A percentile compares a stretch with the other conserved stretches of the same genome.
Evolutionary conservation across 2,113 vertebrate genomes (phyloP).

Genomic region (Oreocharis arfaki): DNA sequence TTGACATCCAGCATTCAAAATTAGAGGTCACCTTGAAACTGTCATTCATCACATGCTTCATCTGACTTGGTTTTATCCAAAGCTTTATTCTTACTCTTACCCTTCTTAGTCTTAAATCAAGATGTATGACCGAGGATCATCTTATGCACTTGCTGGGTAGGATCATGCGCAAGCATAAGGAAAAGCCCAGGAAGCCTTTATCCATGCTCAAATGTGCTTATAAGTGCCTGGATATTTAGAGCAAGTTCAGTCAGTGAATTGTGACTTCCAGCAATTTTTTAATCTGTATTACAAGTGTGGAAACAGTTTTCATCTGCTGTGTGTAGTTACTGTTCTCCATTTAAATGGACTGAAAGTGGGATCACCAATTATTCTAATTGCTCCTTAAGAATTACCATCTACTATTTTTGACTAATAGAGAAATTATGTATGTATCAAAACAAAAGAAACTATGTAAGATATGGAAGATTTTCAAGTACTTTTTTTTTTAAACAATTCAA

Average conservation of each 20-base stretch:
- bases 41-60: neutral
- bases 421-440: neutral
- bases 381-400: neutral
- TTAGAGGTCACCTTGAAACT: neutral
- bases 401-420: neutral
- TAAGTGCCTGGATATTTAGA: neutral
- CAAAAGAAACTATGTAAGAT: neutral
- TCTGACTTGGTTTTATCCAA: neutral
- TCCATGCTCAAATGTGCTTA: neutral
- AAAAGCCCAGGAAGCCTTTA: neutral
- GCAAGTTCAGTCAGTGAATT: neutral
- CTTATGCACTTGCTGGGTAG: neutral
- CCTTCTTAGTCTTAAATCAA: neutral
- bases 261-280: neutral
- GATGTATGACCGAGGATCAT: neutral
- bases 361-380: neutral
- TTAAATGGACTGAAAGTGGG: neutral
- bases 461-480: neutral
- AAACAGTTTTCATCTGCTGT: neutral
- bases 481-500: neutral
- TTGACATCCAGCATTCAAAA: accelerated
- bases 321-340: neutral
- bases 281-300: neutral
- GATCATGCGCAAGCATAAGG: neutral
- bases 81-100: neutral